Conservation (phyloP, 2,113 vertebrate species). For the human region GRCh38 chr5:137634501-137635000, state of each 20-base stretch:
- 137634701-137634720: too few species aligned
- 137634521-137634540: neutral
- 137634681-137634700: accelerated
- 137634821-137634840: neutral
- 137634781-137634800: neutral
- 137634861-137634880: neutral
- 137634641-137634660: neutral
- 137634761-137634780: neutral
- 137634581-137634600: neutral
- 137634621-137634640: neutral
- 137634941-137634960: neutral
- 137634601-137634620: neutral
- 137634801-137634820: neutral
- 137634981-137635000: neutral
- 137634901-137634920: neutral
- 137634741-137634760: neutral
- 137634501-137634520: accelerated
- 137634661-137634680: too few species aligned
- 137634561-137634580: neutral
- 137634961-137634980: neutral
- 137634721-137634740: neutral
- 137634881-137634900: neutral
- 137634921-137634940: neutral
- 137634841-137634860: neutral
- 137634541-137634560: neutral